phyloP scores from a whole-genome alignment of 1,140 invertebrate species.

The Euwallacea similis region DNA sequence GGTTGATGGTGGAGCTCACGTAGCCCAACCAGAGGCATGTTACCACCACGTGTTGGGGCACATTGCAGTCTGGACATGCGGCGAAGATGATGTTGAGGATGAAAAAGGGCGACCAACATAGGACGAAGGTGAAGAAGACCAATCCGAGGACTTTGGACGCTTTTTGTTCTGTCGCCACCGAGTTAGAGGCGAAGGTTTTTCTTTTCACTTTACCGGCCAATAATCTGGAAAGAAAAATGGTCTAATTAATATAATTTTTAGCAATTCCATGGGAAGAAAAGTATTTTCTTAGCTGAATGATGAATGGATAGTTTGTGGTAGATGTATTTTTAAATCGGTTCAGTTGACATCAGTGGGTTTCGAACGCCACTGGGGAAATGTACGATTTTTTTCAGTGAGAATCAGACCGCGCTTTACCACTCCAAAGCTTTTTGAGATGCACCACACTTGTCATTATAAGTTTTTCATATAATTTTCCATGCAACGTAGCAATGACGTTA shows the following conservation, averaged over 20 bases:
- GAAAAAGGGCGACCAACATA: conserved; percentile 91
- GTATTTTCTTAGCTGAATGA: too few relatives aligned
- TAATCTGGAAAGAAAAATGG: conserved; percentile 57
- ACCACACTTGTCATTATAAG: too few relatives aligned
- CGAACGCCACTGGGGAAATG: too few relatives aligned
- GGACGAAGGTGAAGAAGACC: conserved; percentile 87
- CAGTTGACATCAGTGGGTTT: too few relatives aligned
- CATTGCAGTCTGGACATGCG: conserved; percentile 69
- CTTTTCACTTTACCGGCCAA: conserved; percentile 66
- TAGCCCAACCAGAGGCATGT: conserved; percentile 87
- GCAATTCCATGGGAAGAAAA: neutral
- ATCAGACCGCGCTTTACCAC: too few relatives aligned
- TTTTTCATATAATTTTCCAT: too few relatives aligned
- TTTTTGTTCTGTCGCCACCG: conserved; percentile 81
- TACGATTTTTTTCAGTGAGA: too few relatives aligned
- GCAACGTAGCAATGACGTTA: too few relatives aligned
- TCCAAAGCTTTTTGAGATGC: too few relatives aligned
- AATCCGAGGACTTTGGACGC: conserved; percentile 82
- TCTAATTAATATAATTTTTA: neutral
- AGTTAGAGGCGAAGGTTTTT: conserved; percentile 70
- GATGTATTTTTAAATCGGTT: too few relatives aligned
- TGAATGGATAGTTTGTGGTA: too few relatives aligned
- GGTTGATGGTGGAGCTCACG: conserved; percentile 83
- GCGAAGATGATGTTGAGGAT: conserved; percentile 81
- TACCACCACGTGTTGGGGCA: conserved; percentile 72